phyloP scores from a whole-genome alignment of 1,140 invertebrate genomes.

The Drosophila punjabiensis region DNA sequence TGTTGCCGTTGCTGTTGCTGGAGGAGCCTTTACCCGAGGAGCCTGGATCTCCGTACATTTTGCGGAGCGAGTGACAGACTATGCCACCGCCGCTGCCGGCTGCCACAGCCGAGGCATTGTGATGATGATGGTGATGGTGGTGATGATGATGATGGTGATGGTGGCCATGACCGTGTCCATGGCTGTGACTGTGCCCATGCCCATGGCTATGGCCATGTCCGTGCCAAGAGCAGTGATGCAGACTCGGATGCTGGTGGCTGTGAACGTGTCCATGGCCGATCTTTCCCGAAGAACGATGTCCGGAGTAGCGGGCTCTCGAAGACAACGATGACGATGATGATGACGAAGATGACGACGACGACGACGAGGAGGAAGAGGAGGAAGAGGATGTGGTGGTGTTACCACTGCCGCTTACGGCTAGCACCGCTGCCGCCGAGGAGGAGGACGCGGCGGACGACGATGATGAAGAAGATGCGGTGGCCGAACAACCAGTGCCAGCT shows the following conservation, averaged over 20 bases:
- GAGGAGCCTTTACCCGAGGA: conserved; percentile 10
- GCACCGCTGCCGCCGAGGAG: not conserved
- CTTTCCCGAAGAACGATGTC: conserved; percentile 40
- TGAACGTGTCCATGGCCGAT: conserved; percentile 71
- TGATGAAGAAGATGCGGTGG: not conserved
- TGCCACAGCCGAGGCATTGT: conserved; percentile 55
- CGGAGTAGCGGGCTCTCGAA: conserved; percentile 52
- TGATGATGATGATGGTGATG: conserved; percentile 61
- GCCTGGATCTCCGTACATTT: conserved; percentile 48
- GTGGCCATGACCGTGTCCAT: conserved; percentile 44
- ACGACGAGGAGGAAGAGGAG: not conserved
- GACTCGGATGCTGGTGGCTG: conserved; percentile 75
- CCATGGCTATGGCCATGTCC: conserved; percentile 56
- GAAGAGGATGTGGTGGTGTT: conserved; percentile 9
- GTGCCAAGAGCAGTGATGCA: conserved; percentile 40
- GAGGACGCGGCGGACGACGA: conserved; percentile 1
- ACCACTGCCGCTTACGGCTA: not conserved
- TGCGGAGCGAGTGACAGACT: conserved; percentile 36
- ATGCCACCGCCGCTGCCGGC: conserved; percentile 49
- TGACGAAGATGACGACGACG: not conserved
- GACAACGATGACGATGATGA: conserved; percentile 8
- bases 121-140: conserved; percentile 56
- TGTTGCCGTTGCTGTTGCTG: not conserved
- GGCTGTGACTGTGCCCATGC: conserved; percentile 56
- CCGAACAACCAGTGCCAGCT: conserved; percentile 32